These are phyloP conservation scores for Fukomys damarensis DNA, from an alignment of 2,113 vertebrate species.

Conservation along the genomic window DNA sequence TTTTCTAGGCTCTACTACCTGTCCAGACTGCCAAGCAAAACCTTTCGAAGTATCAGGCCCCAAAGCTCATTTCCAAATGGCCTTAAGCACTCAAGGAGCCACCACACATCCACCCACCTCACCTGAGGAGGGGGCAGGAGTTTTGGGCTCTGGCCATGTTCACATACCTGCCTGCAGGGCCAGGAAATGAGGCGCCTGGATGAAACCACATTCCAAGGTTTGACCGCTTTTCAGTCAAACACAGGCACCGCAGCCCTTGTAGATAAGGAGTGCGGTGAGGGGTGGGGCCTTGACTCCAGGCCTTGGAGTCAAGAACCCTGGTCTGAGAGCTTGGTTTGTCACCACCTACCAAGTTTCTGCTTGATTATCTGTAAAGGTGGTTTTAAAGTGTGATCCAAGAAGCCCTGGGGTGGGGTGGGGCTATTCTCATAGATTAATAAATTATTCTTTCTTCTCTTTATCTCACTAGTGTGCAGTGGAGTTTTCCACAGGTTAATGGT, in stretches of 20 bases:
- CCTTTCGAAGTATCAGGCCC: conserved; percentile 6
- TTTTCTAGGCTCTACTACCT: neutral
- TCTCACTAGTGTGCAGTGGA: neutral
- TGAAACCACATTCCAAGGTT: conserved; percentile 31
- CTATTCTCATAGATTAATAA: neutral
- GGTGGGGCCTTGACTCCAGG: neutral
- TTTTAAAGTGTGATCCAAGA: neutral
- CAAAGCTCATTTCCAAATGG: neutral
- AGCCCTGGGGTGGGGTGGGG: neutral
- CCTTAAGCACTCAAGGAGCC: neutral
- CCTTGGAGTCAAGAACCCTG: neutral
- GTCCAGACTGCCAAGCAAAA: neutral
- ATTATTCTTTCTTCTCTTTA: neutral
- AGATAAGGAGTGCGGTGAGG: neutral
- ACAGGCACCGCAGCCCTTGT: neutral
- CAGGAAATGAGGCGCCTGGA: neutral
- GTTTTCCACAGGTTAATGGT: neutral
- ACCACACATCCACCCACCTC: neutral
- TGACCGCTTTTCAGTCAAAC: neutral
- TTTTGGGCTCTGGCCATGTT: neutral
- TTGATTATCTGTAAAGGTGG: neutral
- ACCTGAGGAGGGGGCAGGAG: neutral
- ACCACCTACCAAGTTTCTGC: neutral
- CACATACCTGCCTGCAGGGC: neutral
- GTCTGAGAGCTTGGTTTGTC: neutral